Evolutionary conservation across 2,797 vertebrate genomes (phyloP).

Genomic region (Aldrovandia affinis): DNA sequence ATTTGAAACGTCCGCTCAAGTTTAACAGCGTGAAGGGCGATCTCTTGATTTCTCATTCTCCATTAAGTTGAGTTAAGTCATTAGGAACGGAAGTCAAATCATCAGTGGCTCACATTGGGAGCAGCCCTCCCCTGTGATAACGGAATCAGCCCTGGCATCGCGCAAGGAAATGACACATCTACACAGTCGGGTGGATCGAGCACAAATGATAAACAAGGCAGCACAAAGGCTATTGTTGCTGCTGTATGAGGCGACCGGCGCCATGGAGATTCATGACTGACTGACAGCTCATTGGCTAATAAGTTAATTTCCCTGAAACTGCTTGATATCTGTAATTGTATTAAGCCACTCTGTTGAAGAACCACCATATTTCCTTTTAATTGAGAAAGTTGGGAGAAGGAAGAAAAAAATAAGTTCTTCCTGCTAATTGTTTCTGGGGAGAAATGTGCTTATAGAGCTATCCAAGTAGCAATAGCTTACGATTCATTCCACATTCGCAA

Average conservation of each 20-base stretch:
- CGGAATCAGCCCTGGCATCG: neutral
- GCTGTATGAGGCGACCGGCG: neutral
- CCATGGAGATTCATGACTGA: neutral
- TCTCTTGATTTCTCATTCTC: neutral
- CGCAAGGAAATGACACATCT: neutral
- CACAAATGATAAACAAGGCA: neutral
- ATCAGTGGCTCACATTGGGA: neutral
- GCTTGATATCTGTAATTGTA: neutral
- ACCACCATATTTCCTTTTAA: neutral
- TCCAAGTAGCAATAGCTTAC: neutral
- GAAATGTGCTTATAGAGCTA: neutral
- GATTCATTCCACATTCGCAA: neutral
- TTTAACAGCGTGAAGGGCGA: neutral
- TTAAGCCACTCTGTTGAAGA: neutral
- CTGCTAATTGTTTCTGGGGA: neutral
- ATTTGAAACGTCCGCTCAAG: neutral
- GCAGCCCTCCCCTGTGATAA: neutral
- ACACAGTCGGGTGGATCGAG: neutral
- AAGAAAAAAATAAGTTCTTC: neutral
- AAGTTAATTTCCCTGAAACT: neutral
- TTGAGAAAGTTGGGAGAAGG: neutral
- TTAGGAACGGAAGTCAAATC: neutral
- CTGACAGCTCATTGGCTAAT: neutral
- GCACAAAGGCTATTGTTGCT: neutral
- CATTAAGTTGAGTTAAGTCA: neutral